Conservation (phyloP, 2,888 invertebrate species). For the Cheilosia vulpina region DNA sequence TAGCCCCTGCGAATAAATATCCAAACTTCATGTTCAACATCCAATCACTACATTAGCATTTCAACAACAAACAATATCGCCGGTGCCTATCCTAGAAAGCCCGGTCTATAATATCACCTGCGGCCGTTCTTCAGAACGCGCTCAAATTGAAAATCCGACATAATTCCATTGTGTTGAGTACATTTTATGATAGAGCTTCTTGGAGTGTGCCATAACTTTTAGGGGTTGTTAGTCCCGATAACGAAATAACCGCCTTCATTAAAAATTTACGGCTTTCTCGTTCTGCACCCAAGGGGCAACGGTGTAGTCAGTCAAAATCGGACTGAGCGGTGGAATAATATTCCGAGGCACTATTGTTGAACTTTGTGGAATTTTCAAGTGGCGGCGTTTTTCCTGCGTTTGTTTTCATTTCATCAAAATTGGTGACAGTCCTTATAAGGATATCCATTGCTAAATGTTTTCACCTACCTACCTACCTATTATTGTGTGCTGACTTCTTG, state of each 20-base stretch:
- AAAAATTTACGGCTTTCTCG: constrained; percentile 42
- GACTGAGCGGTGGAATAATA: background rate
- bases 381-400: too few relatives aligned
- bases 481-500: constrained; percentile 16
- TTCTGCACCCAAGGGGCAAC: background rate
- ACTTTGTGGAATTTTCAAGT: background rate
- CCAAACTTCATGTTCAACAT: constrained; percentile 22
- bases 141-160: constrained; percentile 40
- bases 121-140: constrained; percentile 1
- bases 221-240: constrained; percentile 11
- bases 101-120: constrained; percentile 1
- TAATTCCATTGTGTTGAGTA: constrained; percentile 37
- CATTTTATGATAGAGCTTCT: constrained; percentile 31
- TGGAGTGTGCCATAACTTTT: constrained; percentile 37
- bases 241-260: constrained; percentile 36
- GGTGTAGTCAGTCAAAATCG: background rate
- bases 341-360: background rate
- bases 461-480: background rate
- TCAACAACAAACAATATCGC: background rate
- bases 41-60: constrained; percentile 19
- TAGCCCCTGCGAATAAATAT: background rate
- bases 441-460: background rate
- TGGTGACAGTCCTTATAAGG: background rate
- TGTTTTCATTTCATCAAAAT: background rate
- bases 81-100: background rate